Evolutionary conservation across 2,113 vertebrate species (phyloP).

Genomic region (Pelvicachromis taeniatus): DNA sequence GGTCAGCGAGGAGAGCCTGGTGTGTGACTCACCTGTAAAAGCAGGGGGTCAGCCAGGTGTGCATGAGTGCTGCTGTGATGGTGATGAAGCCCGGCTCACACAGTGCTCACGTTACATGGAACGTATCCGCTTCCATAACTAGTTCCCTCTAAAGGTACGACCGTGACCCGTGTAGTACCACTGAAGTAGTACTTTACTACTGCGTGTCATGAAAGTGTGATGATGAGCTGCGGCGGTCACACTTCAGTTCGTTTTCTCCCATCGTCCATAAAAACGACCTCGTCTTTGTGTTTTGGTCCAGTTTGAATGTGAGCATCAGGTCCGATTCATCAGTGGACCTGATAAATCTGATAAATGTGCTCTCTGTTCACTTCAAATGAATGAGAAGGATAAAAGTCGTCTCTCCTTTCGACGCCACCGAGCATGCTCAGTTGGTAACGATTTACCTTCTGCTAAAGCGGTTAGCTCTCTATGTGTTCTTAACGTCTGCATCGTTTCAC

Average conservation of each 20-base stretch:
- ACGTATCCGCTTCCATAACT: neutral
- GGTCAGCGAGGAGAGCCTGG: neutral
- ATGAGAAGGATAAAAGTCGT: neutral
- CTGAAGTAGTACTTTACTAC: neutral
- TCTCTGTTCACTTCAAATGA: neutral
- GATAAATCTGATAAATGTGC: neutral
- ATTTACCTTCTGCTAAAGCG: neutral
- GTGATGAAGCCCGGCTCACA: neutral
- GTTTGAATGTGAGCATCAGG: no score
- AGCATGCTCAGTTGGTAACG: neutral
- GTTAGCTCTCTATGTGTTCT: neutral
- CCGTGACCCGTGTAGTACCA: no score
- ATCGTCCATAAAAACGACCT: neutral
- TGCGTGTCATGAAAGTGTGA: no score
- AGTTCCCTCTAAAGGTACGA: neutral
- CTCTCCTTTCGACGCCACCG: neutral
- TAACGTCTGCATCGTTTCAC: neutral
- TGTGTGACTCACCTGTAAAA: slow-evolving; percentile 4
- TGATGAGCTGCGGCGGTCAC: no score
- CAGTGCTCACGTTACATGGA: neutral
- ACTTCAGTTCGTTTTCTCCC: no score
- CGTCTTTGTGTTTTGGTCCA: neutral
- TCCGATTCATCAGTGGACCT: no score
- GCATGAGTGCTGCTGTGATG: neutral
- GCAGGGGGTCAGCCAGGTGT: neutral